Base-by-base conservation (phyloP, 1,140 invertebrate species). In the Luehdorfia chinensis region DNA sequence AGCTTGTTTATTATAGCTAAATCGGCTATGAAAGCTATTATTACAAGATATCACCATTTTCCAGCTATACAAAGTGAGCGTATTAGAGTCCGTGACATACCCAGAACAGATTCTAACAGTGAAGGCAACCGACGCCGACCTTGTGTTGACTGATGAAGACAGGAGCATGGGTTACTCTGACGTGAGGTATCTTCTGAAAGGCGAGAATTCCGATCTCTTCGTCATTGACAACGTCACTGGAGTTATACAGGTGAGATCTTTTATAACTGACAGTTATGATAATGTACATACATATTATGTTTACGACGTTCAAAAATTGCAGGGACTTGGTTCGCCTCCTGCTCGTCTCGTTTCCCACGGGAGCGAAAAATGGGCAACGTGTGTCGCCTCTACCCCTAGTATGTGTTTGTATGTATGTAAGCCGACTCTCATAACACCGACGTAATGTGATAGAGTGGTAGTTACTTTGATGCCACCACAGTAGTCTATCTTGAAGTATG, bases 171-270 rank as follows among this genome's bases (percentile, higher is more conserved):
- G 92, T 0, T 94, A 89, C 62, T 92, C 93, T 0, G 88, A 90
- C 51, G 87, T 95, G 5, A 73, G 90, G 27, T 95, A 94, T 53
- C 84, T 90, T 0, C 63, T 95, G 6, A 89, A 88, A 9, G 94
- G 94, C 23, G 93, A 94, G 60, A 92, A 92, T 56, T 89, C 92
- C 0, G 89, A 91, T 61, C 69, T 94, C 0, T 94, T 95, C 50
- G 88, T 89, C 3, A 92, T 95, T 12, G 89, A 95, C 69, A 88
- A 90, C 3, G 70, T 89, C 2, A 92, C 87, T 28, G 93, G 93
- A 0, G 88, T 90, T 16, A 89, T 94, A 41, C 84, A 89, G 74
- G 90, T 90, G 67, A 50, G 23, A 27, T 19, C 31, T 39, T 47
- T 43, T 41, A 41, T 55, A 58, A 15, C 9, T 16, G 16, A 34